Evolutionary conservation across 64 coral and sea anemone genomes (phyloP).

Genomic region (Pachyseris speciosa): DNA sequence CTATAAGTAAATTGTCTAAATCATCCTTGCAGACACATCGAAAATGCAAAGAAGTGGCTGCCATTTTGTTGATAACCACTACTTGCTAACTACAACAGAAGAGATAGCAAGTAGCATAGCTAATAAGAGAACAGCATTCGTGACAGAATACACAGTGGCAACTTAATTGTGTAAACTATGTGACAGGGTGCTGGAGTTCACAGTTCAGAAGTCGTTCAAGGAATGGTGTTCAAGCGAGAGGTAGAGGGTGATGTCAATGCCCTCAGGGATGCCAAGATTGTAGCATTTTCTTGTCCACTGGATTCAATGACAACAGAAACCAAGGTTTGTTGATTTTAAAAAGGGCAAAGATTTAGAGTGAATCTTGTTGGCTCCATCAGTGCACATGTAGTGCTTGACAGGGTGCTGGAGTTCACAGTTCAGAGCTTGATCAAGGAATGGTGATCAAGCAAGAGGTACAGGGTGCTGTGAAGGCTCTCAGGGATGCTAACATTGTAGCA

Average conservation of each 20-base stretch:
- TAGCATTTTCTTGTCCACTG: slow-evolving; percentile 89
- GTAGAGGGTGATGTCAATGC: slow-evolving; percentile 92
- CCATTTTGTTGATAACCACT: too few species aligned
- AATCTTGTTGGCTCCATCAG: too few species aligned
- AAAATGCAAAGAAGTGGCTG: too few species aligned
- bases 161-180: background rate
- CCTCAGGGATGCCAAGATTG: slow-evolving; percentile 81
- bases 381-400: too few species aligned
- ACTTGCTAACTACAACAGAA: too few species aligned
- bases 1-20: too few species aligned
- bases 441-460: slow-evolving; percentile 95
- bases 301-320: slow-evolving; percentile 96
- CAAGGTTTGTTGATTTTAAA: slow-evolving; percentile 89
- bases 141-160: too few species aligned
- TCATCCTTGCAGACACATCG: too few species aligned
- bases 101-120: too few species aligned
- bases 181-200: slow-evolving; percentile 87
- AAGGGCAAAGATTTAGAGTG: too few species aligned
- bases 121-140: too few species aligned
- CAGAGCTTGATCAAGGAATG: slow-evolving; percentile 90
- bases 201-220: slow-evolving; percentile 83
- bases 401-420: slow-evolving; percentile 90
- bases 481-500: slow-evolving; percentile 83
- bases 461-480: slow-evolving; percentile 79
- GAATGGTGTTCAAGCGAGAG: slow-evolving; percentile 96